A percentile compares a stretch with the other conserved stretches of the same genome.
phyloP scores from a whole-genome alignment of 2,888 invertebrate species.

The Belgica antarctica region DNA sequence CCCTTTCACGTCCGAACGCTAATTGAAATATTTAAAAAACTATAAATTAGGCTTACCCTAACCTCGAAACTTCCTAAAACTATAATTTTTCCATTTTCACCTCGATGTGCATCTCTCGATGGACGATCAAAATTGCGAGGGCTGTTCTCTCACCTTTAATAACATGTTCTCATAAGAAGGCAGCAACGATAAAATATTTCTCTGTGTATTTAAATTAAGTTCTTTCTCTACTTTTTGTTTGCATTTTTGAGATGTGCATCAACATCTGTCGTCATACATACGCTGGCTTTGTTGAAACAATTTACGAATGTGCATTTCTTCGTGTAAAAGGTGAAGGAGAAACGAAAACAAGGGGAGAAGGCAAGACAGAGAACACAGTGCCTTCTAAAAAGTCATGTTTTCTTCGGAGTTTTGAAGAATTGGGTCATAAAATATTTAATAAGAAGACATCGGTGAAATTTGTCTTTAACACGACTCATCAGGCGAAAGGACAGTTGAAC shows the following conservation, averaged over 20 bases:
- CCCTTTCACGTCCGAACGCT: background rate
- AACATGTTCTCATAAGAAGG: slow-evolving; percentile 1
- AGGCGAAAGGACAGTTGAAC: background rate
- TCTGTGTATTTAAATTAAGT: slow-evolving; percentile 1
- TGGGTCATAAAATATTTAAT: slow-evolving; percentile 42
- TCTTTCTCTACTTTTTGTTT: background rate
- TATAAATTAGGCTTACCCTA: slow-evolving; percentile 26
- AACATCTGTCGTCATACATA: slow-evolving; percentile 39
- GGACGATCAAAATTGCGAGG: slow-evolving; percentile 36
- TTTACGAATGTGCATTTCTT: slow-evolving; percentile 27
- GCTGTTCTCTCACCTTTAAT: slow-evolving; percentile 39
- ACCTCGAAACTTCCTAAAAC: background rate
- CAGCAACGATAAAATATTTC: background rate
- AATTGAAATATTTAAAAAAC: slow-evolving; percentile 34
- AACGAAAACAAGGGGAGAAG: background rate
- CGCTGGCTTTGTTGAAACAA: background rate
- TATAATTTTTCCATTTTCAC: slow-evolving; percentile 19
- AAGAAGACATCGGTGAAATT: slow-evolving; percentile 39
- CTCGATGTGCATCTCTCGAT: slow-evolving; percentile 11
- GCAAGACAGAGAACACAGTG: background rate
- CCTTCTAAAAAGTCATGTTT: background rate
- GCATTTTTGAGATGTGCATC: slow-evolving; percentile 3
- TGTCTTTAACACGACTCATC: slow-evolving; percentile 34
- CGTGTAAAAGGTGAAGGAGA: slow-evolving; percentile 5
- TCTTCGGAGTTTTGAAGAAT: slow-evolving; percentile 13